Evolutionary conservation across 2,797 vertebrate species (phyloP).

Genomic region (Sebastolobus altivelis): DNA sequence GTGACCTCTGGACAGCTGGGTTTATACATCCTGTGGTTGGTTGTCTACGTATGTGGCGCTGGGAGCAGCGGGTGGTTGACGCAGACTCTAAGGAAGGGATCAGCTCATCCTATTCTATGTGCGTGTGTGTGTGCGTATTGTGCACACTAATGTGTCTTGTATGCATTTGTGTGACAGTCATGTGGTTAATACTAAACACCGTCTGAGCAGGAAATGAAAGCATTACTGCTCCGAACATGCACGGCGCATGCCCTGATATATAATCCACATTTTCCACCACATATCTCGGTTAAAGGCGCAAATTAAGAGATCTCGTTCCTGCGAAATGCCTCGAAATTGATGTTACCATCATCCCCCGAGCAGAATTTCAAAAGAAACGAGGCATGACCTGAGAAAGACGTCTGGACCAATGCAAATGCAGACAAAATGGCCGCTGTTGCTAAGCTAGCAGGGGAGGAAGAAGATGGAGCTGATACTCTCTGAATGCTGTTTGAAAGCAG

Average conservation of each 20-base stretch:
- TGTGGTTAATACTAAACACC: slow-evolving; percentile 70
- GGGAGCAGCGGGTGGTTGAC: slow-evolving; percentile 82
- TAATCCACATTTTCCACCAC: slow-evolving; percentile 15
- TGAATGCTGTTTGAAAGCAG: slow-evolving; percentile 45
- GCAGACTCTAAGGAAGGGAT: slow-evolving; percentile 76
- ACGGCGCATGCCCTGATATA: slow-evolving; percentile 21
- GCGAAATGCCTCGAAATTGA: slow-evolving; percentile 17
- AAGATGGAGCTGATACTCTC: slow-evolving; percentile 74
- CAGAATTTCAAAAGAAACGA: slow-evolving; percentile 40
- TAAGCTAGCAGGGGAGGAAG: slow-evolving; percentile 73
- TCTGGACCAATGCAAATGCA: slow-evolving; percentile 65
- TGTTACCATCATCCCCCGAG: slow-evolving; percentile 4
- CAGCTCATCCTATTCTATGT: slow-evolving; percentile 75
- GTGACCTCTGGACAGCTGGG: slow-evolving; percentile 82
- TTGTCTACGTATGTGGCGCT: slow-evolving; percentile 62
- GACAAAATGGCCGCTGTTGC: slow-evolving; percentile 87
- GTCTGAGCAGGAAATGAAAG: slow-evolving; percentile 67
- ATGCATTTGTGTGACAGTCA: slow-evolving; percentile 66
- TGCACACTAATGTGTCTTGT: slow-evolving; percentile 35
- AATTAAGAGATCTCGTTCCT: slow-evolving; percentile 37
- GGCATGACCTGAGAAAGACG: slow-evolving; percentile 48
- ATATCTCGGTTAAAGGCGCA: slow-evolving; percentile 31
- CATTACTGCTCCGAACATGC: slow-evolving; percentile 43
- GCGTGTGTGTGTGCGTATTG: slow-evolving; percentile 31
- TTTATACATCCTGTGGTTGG: slow-evolving; percentile 71